These are phyloP conservation scores for Drosophila kanekoi DNA, from an alignment of 2,888 invertebrate genomes.

Conservation along the genomic window DNA sequence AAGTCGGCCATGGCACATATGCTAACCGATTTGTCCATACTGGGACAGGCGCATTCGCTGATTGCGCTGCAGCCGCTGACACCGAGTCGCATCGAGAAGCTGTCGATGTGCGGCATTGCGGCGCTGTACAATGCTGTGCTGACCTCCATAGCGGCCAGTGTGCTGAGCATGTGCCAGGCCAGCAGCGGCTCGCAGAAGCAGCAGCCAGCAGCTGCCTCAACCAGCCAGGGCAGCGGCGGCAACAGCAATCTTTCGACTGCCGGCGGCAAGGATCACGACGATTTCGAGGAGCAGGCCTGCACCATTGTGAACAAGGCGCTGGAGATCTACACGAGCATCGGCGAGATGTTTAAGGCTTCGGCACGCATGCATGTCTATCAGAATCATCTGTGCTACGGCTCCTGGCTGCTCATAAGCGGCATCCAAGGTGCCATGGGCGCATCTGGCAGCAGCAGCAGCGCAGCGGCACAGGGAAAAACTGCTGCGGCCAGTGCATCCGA, in stretches of 20 bases:
- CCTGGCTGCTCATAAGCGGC: conserved; percentile 94
- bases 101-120: conserved; percentile 93
- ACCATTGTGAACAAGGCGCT: conserved; percentile 94
- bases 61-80: conserved; percentile 95
- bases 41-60: conserved; percentile 91
- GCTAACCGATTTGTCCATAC: conserved; percentile 93
- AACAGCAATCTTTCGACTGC: conserved; percentile 32
- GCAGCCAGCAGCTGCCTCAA: conserved; percentile 51
- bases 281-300: conserved; percentile 92
- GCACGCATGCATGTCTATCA: conserved; percentile 95
- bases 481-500: conserved; percentile 76
- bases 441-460: conserved; percentile 86
- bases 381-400: conserved; percentile 94
- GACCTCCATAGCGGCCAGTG: conserved; percentile 88
- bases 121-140: conserved; percentile 92
- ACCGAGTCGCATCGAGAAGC: conserved; percentile 91
- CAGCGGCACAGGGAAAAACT: conserved; percentile 85
- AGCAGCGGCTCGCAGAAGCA: conserved; percentile 86
- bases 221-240: conserved; percentile 59
- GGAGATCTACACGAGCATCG: conserved; percentile 93
- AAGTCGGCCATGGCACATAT: conserved; percentile 90
- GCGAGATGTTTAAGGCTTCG: conserved; percentile 92
- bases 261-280: conserved; percentile 87
- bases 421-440: conserved; percentile 92
- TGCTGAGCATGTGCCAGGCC: conserved; percentile 87